Evolutionary conservation across 2,113 vertebrate genomes (phyloP), one percentile per base, ranked within the genome.

Genomic region (Regulus satrapa): DNA sequence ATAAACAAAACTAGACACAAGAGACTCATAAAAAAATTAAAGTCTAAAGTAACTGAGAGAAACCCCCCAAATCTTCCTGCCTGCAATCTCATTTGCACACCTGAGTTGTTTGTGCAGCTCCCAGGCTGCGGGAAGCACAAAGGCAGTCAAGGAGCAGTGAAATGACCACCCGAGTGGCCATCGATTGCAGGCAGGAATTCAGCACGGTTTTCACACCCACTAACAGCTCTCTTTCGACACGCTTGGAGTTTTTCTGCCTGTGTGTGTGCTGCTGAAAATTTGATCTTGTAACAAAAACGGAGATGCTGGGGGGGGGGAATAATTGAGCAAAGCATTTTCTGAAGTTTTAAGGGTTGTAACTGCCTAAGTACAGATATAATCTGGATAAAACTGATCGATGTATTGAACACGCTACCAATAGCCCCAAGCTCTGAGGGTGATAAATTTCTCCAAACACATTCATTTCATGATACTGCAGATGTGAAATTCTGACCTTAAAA

Each of bases 1-100:
- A 96, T 97, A 97, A 96, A 96, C 94, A 96, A 95, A 97, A 97
- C 81, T 92, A 96, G 93, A 91, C 95, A 73, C 95, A 88, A 61
- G 95, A 95, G 95, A 94, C 87, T 95, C 89, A 40, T 96, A 89
- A 95, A 96, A 97, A 97, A 97, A 97, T 96, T 97, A 95, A 90
- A 95, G 61, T 77, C 56, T 92, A 78, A 94, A 86, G 72, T 89
- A 94, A 93, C 45, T 73, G 89, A 91, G 77, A 52, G 93, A 84
- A 89, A 81, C 20, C 1, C 8, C 49, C 71, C 89, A 93, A 76
- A 94, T 83, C 91, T 91, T 96, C 69, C 84, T 89, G 92, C 54
- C 89, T 94, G 12, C 87, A 82, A n/a, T 88, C 89, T 95, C 95
- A 83, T 94, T 95, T 96, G 87, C 95, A 95, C 94, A 95, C 87